Base-by-base conservation (phyloP, 2,113 vertebrate species). In the Camelus dromedarius region DNA sequence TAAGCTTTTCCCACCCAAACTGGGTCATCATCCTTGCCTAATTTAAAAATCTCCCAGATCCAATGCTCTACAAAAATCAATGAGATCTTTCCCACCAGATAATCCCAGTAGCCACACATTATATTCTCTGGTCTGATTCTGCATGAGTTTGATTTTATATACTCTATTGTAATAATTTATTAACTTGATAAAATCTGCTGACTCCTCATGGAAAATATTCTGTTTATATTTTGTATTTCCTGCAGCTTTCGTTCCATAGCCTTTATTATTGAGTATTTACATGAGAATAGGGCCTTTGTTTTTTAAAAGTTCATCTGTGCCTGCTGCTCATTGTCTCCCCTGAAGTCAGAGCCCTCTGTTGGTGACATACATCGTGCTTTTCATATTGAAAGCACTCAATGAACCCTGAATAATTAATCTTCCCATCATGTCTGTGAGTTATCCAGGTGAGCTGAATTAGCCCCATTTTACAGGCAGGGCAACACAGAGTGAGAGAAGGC, bases 31-130 rank as follows among this genome's bases (percentile, higher is more conserved):
- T 97, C 81, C 1, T 0, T 97, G 81, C 94, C 96, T 98, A 97
- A 98, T 98, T 98, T 98, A 96, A 97, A 98, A 98, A 97, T 98
- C 97, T 97, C 97, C 94, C 96, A 97, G 97, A 98, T 97, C 95
- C 95, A 91, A 28, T 0, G 0, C 89, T 96, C 96, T 96, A 89
- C 94, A 97, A 98, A 98, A 98, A 98, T 98, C 97, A 97, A 24
- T 97, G 97, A 96, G 91, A 93, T 95, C 86, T 94, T 98, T 90
- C 96, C 96, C 86, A 93, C 97, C 98, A 98, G 97, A 95, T 97
- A 97, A 98, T 97, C 97, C 98, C 97, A 97, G 82, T 96, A 98
- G 98, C 95, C 88, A 88, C 88, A 84, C 89, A 62, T 32, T 5
- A 42, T 95, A 67, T 76, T 91, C 95, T 97, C 95, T 96, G 95